Percentiles rank a stretch among this genome's conserved stretches.
Conservation (phyloP, 2,888 invertebrate species). For the Lomographa bimaculata region DNA sequence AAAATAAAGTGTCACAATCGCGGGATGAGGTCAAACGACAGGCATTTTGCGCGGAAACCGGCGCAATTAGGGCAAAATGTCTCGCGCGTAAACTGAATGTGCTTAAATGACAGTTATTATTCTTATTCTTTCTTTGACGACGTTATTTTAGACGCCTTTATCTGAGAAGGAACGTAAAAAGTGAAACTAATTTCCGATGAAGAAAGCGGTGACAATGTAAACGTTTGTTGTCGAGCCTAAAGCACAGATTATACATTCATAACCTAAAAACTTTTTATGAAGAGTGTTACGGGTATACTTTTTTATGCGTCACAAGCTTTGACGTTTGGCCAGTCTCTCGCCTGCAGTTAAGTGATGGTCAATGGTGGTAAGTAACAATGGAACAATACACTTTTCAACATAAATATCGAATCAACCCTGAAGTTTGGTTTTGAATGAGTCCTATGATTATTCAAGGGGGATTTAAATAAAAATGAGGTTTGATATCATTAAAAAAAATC, state of each 20-base stretch:
- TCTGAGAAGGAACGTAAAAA: constrained; percentile 27
- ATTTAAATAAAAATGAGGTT: too few species aligned
- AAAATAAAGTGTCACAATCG: constrained; percentile 35
- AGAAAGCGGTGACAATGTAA: constrained; percentile 2
- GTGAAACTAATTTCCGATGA: constrained; percentile 33
- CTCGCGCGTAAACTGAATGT: constrained; percentile 37
- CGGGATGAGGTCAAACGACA: constrained; percentile 34
- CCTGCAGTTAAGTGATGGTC: too few species aligned
- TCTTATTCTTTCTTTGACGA: constrained; percentile 37
- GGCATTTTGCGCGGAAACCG: constrained; percentile 30
- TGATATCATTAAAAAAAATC: too few species aligned
- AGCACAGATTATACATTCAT: not conserved
- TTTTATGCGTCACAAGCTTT: too few species aligned
- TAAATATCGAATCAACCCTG: too few species aligned
- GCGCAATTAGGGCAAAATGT: constrained; percentile 35
- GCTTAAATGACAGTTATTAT: constrained; percentile 37
- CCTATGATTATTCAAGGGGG: too few species aligned
- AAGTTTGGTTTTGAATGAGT: too few species aligned
- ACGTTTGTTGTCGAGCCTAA: constrained; percentile 6
- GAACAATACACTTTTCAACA: too few species aligned
- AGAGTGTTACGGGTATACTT: too few species aligned
- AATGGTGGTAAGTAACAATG: too few species aligned
- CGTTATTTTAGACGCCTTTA: constrained; percentile 34
- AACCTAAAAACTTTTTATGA: too few species aligned
- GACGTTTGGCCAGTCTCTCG: too few species aligned